Conservation (phyloP, 1,140 invertebrate genomes). For the Phenacoccus solenopsis region DNA sequence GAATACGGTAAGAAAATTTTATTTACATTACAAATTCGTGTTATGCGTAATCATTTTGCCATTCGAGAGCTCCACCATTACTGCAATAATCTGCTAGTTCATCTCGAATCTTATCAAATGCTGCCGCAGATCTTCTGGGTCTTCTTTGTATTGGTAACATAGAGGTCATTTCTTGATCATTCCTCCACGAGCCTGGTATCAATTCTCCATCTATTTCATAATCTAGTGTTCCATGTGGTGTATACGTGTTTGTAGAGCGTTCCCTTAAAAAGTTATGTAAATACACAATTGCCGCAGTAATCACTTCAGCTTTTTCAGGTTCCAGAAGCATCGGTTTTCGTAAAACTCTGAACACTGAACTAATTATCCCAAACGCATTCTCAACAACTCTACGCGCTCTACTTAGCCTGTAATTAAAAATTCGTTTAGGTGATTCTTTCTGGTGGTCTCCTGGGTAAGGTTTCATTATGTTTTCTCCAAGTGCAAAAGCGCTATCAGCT, state of each 20-base stretch:
- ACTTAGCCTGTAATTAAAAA: constrained; percentile 25
- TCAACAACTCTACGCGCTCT: constrained; percentile 35
- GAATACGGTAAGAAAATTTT: constrained; percentile 14
- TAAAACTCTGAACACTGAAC: constrained; percentile 22
- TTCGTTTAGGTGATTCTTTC: neutral
- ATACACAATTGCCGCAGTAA: constrained; percentile 27
- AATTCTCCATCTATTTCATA: constrained; percentile 16
- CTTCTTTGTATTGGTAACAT: constrained; percentile 5
- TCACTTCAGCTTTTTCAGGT: constrained; percentile 29
- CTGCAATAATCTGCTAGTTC: constrained; percentile 18
- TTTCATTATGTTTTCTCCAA: constrained; percentile 29
- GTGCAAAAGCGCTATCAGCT: constrained; percentile 16
- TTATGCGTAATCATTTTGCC: constrained; percentile 17
- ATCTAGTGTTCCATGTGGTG: constrained; percentile 4
- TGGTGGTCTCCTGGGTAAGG: constrained; percentile 27
- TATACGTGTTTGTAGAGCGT: constrained; percentile 4
- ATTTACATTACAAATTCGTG: neutral
- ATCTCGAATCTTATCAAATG: neutral
- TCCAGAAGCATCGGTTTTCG: constrained; percentile 25
- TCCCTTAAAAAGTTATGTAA: constrained; percentile 29
- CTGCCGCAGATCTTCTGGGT: constrained; percentile 9
- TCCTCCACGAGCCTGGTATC: constrained; percentile 15
- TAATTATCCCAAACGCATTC: constrained; percentile 35
- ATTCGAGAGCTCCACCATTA: constrained; percentile 5
- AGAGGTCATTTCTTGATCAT: constrained; percentile 15